A percentile compares a stretch with the other conserved stretches of the same genome.
Conservation (phyloP, 2,797 vertebrate species). For the Rachycentron canadum region DNA sequence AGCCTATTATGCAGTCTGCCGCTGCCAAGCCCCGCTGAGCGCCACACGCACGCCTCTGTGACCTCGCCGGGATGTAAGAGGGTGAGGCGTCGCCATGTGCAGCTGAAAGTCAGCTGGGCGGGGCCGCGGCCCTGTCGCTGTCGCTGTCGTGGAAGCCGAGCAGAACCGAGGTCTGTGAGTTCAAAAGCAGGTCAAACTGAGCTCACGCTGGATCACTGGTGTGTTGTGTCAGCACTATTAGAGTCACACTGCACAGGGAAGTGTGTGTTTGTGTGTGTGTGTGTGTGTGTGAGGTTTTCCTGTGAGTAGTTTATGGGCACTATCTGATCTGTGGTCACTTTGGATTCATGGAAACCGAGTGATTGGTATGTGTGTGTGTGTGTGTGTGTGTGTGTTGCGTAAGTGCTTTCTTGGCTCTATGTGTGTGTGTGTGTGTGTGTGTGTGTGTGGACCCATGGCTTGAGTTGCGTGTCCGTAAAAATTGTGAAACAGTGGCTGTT, state of each 20-base stretch:
- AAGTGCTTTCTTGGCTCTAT: background rate
- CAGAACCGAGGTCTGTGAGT: conserved; percentile 39
- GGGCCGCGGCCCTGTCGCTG: background rate
- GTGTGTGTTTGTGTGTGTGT: conserved; percentile 7
- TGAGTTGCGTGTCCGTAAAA: conserved; percentile 33
- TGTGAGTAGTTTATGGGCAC: conserved; percentile 45
- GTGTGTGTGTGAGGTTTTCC: conserved; percentile 6
- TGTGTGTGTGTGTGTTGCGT: background rate
- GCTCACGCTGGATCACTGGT: background rate
- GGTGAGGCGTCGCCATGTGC: conserved; percentile 24
- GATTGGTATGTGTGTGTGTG: conserved; percentile 11
- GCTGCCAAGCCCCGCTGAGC: conserved; percentile 45
- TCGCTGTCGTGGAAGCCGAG: conserved; percentile 14
- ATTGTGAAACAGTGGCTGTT: conserved; percentile 32
- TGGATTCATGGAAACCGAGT: conserved; percentile 33
- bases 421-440: conserved; percentile 15
- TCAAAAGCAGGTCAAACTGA: conserved; percentile 46
- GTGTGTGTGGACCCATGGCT: background rate
- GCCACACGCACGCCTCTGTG: conserved; percentile 44
- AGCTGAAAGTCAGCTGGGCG: conserved; percentile 16
- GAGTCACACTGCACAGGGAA: background rate
- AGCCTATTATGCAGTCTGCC: conserved; percentile 52
- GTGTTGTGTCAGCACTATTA: conserved; percentile 20
- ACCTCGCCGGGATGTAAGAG: conserved; percentile 42
- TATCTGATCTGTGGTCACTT: conserved; percentile 46